Percentiles rank a stretch among this genome's conserved stretches.
phyloP scores from a whole-genome alignment of 2,888 invertebrate species.

The Vanessa cardui region DNA sequence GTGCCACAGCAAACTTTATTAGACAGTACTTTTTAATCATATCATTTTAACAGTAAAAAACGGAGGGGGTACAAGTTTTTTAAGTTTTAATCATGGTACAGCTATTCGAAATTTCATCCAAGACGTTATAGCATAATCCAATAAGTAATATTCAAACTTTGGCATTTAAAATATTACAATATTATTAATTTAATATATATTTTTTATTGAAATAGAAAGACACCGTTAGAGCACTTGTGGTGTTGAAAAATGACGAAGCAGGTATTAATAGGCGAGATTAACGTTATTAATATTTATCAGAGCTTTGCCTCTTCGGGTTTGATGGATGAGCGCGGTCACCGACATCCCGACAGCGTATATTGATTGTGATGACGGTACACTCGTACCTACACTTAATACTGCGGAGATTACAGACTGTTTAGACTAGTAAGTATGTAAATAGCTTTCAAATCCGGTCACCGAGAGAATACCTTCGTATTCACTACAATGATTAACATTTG shows the following conservation, averaged over 20 bases:
- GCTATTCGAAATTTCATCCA: too few species aligned
- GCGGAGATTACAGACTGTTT: not conserved
- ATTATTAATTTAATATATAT: too few species aligned
- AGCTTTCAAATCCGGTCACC: not conserved
- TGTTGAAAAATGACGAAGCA: not conserved
- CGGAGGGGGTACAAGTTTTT: too few species aligned
- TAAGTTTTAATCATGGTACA: too few species aligned
- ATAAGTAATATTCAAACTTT: too few species aligned
- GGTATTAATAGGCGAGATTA: conserved; percentile 29
- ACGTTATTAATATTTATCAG: conserved; percentile 34
- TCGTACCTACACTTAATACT: conserved; percentile 1
- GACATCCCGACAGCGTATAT: conserved; percentile 26
- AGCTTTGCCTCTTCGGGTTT: conserved; percentile 31
- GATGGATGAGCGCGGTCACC: conserved; percentile 35
- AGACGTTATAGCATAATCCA: too few species aligned
- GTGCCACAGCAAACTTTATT: too few species aligned
- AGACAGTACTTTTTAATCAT: too few species aligned
- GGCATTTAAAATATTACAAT: too few species aligned
- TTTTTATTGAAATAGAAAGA: not conserved
- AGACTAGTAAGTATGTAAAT: not conserved
- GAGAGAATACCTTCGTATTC: too few species aligned
- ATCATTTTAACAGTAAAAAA: too few species aligned
- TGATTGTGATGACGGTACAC: conserved; percentile 2
- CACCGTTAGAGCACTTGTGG: not conserved
- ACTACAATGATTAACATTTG: too few species aligned